phyloP scores from a whole-genome alignment of 1,140 invertebrate species.

The Bradysia coprophila region DNA sequence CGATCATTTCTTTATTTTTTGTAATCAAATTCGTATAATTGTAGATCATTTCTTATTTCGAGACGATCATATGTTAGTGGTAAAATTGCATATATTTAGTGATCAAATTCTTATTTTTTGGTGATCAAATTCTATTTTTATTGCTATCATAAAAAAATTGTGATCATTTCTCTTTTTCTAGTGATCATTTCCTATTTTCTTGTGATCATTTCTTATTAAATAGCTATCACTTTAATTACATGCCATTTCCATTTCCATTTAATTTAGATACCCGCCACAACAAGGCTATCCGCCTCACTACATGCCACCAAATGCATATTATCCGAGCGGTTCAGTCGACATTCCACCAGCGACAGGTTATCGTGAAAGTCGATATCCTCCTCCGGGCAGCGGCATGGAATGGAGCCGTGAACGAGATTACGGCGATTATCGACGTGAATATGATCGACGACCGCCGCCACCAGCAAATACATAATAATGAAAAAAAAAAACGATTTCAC shows the following conservation, averaged over 20 bases:
- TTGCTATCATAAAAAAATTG: no score
- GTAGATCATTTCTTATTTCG: no score
- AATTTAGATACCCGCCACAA: conserved; percentile 9
- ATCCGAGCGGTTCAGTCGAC: conserved; percentile 14
- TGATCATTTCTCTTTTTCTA: no score
- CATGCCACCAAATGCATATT: conserved; percentile 14
- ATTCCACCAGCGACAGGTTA: neutral
- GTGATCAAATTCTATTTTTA: no score
- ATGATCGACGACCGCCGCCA: conserved; percentile 28
- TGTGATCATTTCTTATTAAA: no score
- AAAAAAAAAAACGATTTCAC: no score
- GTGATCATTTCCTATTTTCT: no score
- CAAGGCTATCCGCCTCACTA: conserved; percentile 13
- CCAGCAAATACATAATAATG: neutral
- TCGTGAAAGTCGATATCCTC: conserved; percentile 7
- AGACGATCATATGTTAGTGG: no score
- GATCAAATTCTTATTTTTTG: no score
- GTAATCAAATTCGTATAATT: no score
- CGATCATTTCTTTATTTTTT: neutral
- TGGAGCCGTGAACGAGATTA: neutral
- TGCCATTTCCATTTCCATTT: conserved; percentile 1
- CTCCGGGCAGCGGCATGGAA: conserved; percentile 14
- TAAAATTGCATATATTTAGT: no score
- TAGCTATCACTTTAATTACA: no score
- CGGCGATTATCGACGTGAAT: conserved; percentile 33